Base-by-base conservation (phyloP, 2,888 invertebrate genomes). In the Drosophila maculinotata region DNA sequence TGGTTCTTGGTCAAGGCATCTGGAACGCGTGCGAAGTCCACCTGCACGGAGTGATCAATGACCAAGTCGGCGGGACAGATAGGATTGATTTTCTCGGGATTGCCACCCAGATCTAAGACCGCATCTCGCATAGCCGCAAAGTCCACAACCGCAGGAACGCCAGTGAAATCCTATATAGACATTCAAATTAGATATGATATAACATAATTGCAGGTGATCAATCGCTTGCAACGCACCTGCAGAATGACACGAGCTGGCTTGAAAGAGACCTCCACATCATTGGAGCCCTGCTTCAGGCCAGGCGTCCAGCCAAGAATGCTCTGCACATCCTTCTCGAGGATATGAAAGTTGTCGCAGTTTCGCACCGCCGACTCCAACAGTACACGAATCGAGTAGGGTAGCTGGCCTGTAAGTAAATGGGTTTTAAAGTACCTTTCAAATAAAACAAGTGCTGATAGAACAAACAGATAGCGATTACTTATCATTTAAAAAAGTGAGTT, bases 71-170 rank as follows among this genome's bases (percentile, higher is more conserved):
- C 98, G 0, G 99, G 99, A 88, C 99, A 99, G 59, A 97, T 95
- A 0, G 99, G 99, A 92, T 99, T 99, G 87, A 99, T 99, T 91
- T 95, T 96, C 79, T 97, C 94, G 0, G 98, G 96, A 92, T 99
- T 94, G 0, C 98, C 98, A 0, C 96, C 96, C 3, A 99, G 92
- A 17, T 93, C 92, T 77, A 95, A 94, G 0, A 99, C 97, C 0
- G 98, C 98, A 92, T 99, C 98, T 62, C 99, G 93, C 99, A 99
- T 99, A 0, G 98, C 98, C 10, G 99, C 99, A 92, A 99, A 98
- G 92, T 99, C 99, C 0, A 99, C 99, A 20, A 99, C 98, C 0
- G 98, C 99, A 1, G 99, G 99, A 0, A 99, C 99, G 2, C 99
- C 99, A 10, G 99, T 99, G 73, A 97, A 94, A 90, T 97, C 97